These are phyloP conservation scores for Myoxocephalus aenaeus DNA, from an alignment of 2,797 vertebrate species.

Conservation along the genomic window DNA sequence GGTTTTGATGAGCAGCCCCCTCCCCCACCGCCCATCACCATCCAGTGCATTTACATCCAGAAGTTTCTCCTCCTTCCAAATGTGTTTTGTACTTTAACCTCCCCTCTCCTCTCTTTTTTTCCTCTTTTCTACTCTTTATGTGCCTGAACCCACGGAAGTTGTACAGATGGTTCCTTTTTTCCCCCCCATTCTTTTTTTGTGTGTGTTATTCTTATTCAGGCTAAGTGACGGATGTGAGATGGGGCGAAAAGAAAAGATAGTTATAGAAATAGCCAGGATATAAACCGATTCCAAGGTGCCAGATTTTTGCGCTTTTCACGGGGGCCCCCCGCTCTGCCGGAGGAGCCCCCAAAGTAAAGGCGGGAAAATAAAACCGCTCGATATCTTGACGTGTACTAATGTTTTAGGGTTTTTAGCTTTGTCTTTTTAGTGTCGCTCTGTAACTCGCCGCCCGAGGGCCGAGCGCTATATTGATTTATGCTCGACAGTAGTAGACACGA, in stretches of 20 bases:
- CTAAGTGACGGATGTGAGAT: conserved; percentile 84
- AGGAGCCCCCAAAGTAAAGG: conserved; percentile 71
- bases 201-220: conserved; percentile 68
- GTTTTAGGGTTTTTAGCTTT: conserved; percentile 79
- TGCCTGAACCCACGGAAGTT: conserved; percentile 82
- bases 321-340: conserved; percentile 56
- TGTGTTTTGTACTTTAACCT: conserved; percentile 62
- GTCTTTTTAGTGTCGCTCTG: conserved; percentile 80
- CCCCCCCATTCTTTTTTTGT: conserved; percentile 49
- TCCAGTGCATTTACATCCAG: conserved; percentile 70
- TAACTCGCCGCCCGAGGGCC: conserved; percentile 77
- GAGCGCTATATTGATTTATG: conserved; percentile 79
- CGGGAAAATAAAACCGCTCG: conserved; percentile 58
- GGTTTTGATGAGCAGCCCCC: conserved; percentile 20
- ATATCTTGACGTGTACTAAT: conserved; percentile 76
- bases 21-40: conserved; percentile 44
- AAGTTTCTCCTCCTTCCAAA: conserved; percentile 62
- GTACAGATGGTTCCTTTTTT: conserved; percentile 74
- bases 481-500: conserved; percentile 80
- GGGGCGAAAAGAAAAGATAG: conserved; percentile 54
- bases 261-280: conserved; percentile 82
- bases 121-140: conserved; percentile 72
- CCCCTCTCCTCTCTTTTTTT: no score
- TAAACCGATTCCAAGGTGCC: conserved; percentile 90
- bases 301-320: conserved; percentile 78